phyloP scores from a whole-genome alignment of 2,888 invertebrate species.

The Drosophila ustulata region DNA sequence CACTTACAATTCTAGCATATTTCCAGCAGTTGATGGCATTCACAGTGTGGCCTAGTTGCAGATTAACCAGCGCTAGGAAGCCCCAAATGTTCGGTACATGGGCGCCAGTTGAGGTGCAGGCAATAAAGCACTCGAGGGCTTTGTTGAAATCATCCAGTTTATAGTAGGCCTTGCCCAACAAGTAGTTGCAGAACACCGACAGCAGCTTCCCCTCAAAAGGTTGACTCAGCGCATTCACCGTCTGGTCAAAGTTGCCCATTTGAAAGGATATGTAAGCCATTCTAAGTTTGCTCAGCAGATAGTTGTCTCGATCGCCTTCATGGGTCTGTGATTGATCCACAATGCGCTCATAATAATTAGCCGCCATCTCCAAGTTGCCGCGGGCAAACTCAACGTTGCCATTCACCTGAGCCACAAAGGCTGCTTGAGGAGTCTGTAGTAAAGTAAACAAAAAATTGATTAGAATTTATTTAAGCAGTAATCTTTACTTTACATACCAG shows the following conservation, averaged over 20 bases:
- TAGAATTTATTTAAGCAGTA: too few species aligned
- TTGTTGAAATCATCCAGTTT: constrained; percentile 47
- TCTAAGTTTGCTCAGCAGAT: constrained; percentile 57
- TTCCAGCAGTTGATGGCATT: constrained; percentile 79
- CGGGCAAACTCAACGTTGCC: constrained; percentile 72
- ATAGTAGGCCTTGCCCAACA: constrained; percentile 69
- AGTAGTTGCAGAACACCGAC: constrained; percentile 28
- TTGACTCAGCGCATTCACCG: constrained; percentile 39
- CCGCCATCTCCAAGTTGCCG: constrained; percentile 40
- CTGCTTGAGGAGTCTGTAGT: constrained; percentile 28
- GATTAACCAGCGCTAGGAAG: constrained; percentile 74
- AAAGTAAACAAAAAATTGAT: too few species aligned
- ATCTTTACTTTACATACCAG: constrained; percentile 34
- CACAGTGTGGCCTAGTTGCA: constrained; percentile 64
- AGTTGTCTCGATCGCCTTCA: constrained; percentile 31
- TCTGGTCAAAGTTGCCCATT: constrained; percentile 34
- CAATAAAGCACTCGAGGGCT: constrained; percentile 58
- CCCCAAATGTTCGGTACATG: constrained; percentile 78
- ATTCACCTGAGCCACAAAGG: constrained; percentile 64
- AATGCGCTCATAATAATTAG: constrained; percentile 48
- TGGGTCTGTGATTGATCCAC: neutral
- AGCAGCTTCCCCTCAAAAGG: constrained; percentile 16
- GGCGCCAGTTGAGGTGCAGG: constrained; percentile 50
- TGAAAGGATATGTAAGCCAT: constrained; percentile 57
- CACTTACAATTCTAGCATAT: constrained; percentile 71